Evolutionary conservation across 1,140 invertebrate genomes (phyloP).

Genomic region (Drosophila baimaii): DNA sequence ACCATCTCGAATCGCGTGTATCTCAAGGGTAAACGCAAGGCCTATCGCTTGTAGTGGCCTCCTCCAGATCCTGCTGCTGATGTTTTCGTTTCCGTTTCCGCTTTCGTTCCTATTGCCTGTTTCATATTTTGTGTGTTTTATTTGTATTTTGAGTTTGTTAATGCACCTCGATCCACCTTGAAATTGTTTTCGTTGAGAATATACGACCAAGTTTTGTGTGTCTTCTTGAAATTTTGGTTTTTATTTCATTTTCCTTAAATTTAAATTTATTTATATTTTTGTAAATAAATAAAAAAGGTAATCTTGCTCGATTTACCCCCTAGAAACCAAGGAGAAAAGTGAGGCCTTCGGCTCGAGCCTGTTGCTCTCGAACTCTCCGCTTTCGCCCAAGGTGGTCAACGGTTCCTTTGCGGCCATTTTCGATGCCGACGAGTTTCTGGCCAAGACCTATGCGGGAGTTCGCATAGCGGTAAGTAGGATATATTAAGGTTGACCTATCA

Average conservation of each 20-base stretch:
- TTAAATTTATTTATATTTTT: not conserved
- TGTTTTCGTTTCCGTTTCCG: conserved; percentile 7
- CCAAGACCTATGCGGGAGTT: conserved; percentile 92
- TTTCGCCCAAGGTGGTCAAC: conserved; percentile 98
- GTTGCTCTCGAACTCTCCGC: conserved; percentile 96
- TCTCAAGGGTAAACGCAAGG: conserved; percentile 88
- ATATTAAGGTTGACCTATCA: too few species aligned
- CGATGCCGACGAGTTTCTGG: conserved; percentile 93
- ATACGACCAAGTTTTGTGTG: not conserved
- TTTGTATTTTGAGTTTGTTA: conserved; percentile 37
- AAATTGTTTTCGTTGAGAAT: conserved; percentile 14
- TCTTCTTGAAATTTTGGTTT: not conserved
- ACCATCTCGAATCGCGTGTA: conserved; percentile 87
- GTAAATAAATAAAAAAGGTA: not conserved
- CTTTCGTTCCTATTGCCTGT: conserved; percentile 6
- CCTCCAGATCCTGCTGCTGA: too few species aligned
- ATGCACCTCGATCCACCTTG: conserved; percentile 56
- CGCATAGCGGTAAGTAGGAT: conserved; percentile 78
- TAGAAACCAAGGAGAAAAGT: conserved; percentile 92
- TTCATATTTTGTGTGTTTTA: conserved; percentile 14
- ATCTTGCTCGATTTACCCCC: not conserved
- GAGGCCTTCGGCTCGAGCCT: conserved; percentile 96
- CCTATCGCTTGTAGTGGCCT: conserved; percentile 44
- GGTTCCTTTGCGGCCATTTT: conserved; percentile 98
- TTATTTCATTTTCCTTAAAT: too few species aligned